Percentiles rank a stretch among this genome's conserved stretches.
Conservation (phyloP, 2,797 vertebrate genomes). For the Anniella stebbinsi region DNA sequence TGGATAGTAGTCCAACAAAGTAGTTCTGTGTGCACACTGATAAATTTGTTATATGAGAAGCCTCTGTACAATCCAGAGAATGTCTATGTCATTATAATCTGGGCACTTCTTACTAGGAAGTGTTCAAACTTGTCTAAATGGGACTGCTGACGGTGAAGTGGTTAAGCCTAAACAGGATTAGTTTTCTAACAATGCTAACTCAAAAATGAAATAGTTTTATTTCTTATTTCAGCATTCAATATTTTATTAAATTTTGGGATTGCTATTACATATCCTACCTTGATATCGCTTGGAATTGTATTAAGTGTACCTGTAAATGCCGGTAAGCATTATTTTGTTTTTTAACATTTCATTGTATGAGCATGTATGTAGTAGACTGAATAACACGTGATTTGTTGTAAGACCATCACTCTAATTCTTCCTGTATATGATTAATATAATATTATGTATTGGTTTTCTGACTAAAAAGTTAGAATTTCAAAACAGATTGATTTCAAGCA, state of each 20-base stretch:
- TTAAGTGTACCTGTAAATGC: slow-evolving; percentile 96
- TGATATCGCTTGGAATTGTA: slow-evolving; percentile 96
- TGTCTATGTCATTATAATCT: background rate
- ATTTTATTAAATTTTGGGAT: slow-evolving; percentile 97
- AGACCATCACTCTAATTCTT: background rate
- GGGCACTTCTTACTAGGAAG: background rate
- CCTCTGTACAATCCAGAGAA: background rate
- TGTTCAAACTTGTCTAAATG: background rate
- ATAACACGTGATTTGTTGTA: slow-evolving; percentile 9
- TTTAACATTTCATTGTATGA: slow-evolving; percentile 14
- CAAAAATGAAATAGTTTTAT: slow-evolving; percentile 44
- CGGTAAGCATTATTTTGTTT: slow-evolving; percentile 80
- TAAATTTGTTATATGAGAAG: background rate
- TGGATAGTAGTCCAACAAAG: background rate
- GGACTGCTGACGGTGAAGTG: background rate
- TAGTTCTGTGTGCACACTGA: background rate
- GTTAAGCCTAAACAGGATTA: slow-evolving; percentile 18
- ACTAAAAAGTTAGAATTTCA: slow-evolving; percentile 25
- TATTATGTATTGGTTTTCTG: slow-evolving; percentile 25
- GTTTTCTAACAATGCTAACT: background rate
- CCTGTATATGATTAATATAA: background rate
- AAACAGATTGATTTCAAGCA: slow-evolving; percentile 46
- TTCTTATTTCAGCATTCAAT: slow-evolving; percentile 90
- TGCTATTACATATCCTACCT: slow-evolving; percentile 93
- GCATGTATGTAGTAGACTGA: background rate